A percentile compares a stretch with the other conserved stretches of the same genome.
These are phyloP conservation scores for Tetranychus truncatus DNA, from an alignment of 2,888 invertebrate genomes.

Conservation along the genomic window DNA sequence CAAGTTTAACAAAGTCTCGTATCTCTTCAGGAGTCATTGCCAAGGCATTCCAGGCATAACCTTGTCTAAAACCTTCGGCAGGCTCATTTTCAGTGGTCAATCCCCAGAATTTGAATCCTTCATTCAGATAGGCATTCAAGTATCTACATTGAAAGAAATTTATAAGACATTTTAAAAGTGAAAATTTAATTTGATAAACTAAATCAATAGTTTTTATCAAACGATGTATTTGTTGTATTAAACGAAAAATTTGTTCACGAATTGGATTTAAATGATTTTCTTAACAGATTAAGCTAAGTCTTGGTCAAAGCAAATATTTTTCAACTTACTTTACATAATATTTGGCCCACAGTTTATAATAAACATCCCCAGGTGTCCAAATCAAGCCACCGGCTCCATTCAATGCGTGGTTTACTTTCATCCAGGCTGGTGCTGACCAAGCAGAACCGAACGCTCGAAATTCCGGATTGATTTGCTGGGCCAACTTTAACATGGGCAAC, in stretches of 20 bases:
- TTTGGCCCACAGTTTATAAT: slow-evolving; percentile 59
- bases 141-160: slow-evolving; percentile 40
- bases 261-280: too few species aligned
- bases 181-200: too few species aligned
- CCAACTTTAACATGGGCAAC: slow-evolving; percentile 35
- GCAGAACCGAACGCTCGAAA: slow-evolving; percentile 36
- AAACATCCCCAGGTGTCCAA: slow-evolving; percentile 32
- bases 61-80: slow-evolving; percentile 33
- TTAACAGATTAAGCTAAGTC: too few species aligned
- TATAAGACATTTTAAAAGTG: too few species aligned
- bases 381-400: slow-evolving; percentile 35
- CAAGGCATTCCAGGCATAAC: slow-evolving; percentile 36
- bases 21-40: slow-evolving; percentile 31
- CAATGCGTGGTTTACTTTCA: slow-evolving; percentile 39
- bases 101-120: slow-evolving; percentile 50
- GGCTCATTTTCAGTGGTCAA: slow-evolving; percentile 78
- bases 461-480: slow-evolving; percentile 26
- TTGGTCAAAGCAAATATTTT: too few species aligned
- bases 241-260: too few species aligned
- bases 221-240: too few species aligned
- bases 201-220: too few species aligned
- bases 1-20: slow-evolving; percentile 47
- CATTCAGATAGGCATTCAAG: slow-evolving; percentile 50
- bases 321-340: slow-evolving; percentile 48
- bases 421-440: slow-evolving; percentile 42